A percentile compares a stretch with the other conserved stretches of the same genome.
phyloP scores from a whole-genome alignment of 1,140 invertebrate genomes.

The Lordiphosa mommai region DNA sequence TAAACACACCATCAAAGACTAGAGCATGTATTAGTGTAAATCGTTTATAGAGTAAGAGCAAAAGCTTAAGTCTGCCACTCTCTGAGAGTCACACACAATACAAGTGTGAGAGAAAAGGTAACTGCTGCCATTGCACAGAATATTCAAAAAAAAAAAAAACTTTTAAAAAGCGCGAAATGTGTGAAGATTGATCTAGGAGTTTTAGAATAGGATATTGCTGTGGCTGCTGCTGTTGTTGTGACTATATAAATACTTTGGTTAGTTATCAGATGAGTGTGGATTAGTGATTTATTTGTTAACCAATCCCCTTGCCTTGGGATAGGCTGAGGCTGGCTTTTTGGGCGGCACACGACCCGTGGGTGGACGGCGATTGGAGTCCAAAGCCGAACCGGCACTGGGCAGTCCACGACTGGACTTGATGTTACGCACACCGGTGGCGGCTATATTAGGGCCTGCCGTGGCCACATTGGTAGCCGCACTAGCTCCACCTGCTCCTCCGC shows the following conservation, averaged over 20 bases:
- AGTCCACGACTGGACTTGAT: conserved; percentile 61
- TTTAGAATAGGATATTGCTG: conserved; percentile 33
- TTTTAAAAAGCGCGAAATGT: conserved; percentile 58
- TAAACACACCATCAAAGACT: no score
- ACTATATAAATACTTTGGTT: conserved; percentile 74
- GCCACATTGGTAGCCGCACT: background rate
- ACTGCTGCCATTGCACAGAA: no score
- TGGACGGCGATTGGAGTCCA: conserved; percentile 68
- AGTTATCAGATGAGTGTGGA: conserved; percentile 39
- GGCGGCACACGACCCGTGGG: conserved; percentile 55
- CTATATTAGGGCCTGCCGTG: background rate
- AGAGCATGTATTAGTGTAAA: no score
- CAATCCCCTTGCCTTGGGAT: conserved; percentile 77
- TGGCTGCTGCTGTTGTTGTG: conserved; percentile 33
- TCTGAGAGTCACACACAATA: no score
- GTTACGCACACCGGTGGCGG: conserved; percentile 30
- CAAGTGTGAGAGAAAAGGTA: no score
- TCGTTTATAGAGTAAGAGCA: no score
- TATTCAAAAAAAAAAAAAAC: no score
- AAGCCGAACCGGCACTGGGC: conserved; percentile 50
- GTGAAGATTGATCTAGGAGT: conserved; percentile 55
- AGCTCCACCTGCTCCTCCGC: conserved; percentile 13
- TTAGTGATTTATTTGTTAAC: conserved; percentile 72
- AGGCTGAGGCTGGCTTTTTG: conserved; percentile 77
- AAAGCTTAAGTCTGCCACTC: no score